Evolutionary conservation across 2,888 invertebrate genomes (phyloP).

Genomic region (Bombylius discolor): DNA sequence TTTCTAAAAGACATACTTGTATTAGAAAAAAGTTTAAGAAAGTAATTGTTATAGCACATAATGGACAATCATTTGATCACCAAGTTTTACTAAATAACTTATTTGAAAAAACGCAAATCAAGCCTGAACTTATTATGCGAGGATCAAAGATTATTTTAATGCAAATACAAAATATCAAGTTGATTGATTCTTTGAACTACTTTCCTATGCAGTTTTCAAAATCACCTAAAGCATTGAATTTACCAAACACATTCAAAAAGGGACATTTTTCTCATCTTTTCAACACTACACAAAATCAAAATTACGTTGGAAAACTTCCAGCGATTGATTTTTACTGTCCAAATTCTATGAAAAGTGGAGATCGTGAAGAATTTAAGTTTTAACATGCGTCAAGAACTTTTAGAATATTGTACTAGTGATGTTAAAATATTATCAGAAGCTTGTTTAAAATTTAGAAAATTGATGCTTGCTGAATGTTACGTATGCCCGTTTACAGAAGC

Average conservation of each 20-base stretch:
- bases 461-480: constrained; percentile 1
- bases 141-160: background rate
- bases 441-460: constrained; percentile 5
- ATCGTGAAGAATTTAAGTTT: background rate
- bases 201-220: constrained; percentile 15
- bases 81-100: too few relatives aligned
- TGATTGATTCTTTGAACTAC: constrained; percentile 11
- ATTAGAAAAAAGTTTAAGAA: too few relatives aligned
- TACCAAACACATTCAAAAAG: constrained; percentile 12
- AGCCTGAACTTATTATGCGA: background rate
- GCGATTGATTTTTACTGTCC: background rate
- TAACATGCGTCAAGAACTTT: constrained; percentile 1
- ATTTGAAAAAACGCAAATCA: too few relatives aligned
- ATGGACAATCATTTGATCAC: too few relatives aligned
- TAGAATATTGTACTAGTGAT: constrained; percentile 3
- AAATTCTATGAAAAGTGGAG: background rate
- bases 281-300: constrained; percentile 6
- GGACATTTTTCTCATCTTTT: constrained; percentile 18
- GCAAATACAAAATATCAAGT: background rate
- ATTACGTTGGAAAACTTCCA: constrained; percentile 5
- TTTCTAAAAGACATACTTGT: too few relatives aligned
- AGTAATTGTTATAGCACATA: too few relatives aligned
- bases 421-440: constrained; percentile 3
- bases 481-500: background rate
- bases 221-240: constrained; percentile 14